Base-by-base conservation (phyloP, 1,140 invertebrate species). In the Platyura marginata region DNA sequence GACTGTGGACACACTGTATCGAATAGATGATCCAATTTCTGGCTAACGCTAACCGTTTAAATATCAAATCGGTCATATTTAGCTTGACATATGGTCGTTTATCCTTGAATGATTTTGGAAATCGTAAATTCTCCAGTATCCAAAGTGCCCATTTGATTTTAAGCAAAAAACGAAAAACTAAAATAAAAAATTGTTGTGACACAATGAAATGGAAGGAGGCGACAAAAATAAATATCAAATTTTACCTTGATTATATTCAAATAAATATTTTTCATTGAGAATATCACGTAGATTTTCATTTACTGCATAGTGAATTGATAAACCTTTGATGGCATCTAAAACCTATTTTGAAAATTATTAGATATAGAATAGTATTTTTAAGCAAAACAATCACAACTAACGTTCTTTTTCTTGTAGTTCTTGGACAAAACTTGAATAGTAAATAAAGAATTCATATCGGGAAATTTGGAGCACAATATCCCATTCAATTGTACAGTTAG, bases 1-100 rank as follows among this genome's bases (percentile, higher is more conserved):
- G 53, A 8, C 46, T 48, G 39, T 59, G 56, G 18, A 61, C 33
- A 38, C 44, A 50, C 41, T 51, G 50, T 23, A 55, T 41, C 3
- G 57, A 37, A 23, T 51, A 54, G 8, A 53, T 48, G n/a, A 61
- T 45, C 56, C 56, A 61, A 35, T 59, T 59, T 18, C 59, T 56
- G n/a, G 57, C 3, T 2, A 56, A 54, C 38, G 61, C 53, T 42
- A 61, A 48, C 2, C 58, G 58, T 1, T 58, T 51, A 15, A 61
- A 46, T 5, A 53, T 51, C 15, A 59, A 41, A 1, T 52, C 55
- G 8, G 52, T 41, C 13, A 58, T 43, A 37, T 54, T 51, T 20
- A 59, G 40, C 2, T 51, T 50, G 0, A 44, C 49, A 16, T 49
- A 59, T 0, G 49, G 29, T 16, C 48, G 40, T 2, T 21, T 2